phyloP scores from a whole-genome alignment of 2,113 vertebrate genomes.

The Pomatostomus ruficeps region DNA sequence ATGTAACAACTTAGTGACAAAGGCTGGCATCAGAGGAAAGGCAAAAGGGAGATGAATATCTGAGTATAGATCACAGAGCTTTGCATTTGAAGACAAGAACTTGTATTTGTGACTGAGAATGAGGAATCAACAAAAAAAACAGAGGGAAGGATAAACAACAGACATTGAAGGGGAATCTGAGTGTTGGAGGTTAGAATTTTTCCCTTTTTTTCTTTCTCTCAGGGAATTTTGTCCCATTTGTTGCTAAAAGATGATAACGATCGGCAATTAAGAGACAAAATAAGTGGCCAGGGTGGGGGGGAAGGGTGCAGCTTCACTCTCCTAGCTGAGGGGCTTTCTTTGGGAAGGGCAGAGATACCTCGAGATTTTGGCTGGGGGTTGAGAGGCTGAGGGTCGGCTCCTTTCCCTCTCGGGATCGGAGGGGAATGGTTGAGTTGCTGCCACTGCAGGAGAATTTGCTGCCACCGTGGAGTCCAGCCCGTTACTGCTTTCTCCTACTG shows the following conservation, averaged over 20 bases:
- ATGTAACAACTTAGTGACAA: background rate
- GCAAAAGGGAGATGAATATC: background rate
- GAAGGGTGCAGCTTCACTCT: background rate
- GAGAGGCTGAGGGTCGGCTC: background rate
- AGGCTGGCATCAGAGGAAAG: background rate
- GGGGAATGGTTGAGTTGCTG: background rate
- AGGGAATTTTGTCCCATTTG: background rate
- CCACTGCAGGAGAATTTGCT: background rate
- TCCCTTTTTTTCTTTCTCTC: background rate
- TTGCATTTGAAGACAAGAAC: background rate
- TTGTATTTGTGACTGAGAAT: background rate
- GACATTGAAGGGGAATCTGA: background rate
- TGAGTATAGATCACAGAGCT: background rate
- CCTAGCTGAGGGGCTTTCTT: background rate
- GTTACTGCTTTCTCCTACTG: background rate
- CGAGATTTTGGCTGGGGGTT: too few species aligned
- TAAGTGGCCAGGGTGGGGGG: background rate
- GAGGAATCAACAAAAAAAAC: background rate
- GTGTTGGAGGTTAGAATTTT: background rate
- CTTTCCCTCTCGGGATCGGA: rapidly evolving
- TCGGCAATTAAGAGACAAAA: background rate
- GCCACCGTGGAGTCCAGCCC: background rate
- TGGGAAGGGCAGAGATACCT: background rate
- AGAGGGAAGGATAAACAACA: background rate
- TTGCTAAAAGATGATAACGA: background rate